Percentiles rank a stretch among this genome's conserved stretches.
phyloP scores from a whole-genome alignment of 2,113 vertebrate species.

The Danionella cerebrum region DNA sequence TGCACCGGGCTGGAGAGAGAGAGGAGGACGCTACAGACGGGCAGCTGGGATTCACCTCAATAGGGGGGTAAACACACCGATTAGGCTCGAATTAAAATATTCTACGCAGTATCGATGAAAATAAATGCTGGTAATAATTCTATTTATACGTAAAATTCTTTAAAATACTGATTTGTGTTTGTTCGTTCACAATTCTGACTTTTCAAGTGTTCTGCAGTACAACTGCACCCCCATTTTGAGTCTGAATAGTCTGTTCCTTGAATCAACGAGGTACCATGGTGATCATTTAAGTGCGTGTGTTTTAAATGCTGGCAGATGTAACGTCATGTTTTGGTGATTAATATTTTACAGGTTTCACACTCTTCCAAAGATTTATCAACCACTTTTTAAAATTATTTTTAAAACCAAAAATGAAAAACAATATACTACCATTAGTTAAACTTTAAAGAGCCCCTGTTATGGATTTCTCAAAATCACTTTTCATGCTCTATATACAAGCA shows the following conservation, averaged over 20 bases:
- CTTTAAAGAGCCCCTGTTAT: too few relatives aligned
- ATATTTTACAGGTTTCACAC: neutral
- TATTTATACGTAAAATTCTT: too few relatives aligned
- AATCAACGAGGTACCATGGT: slow-evolving; percentile 37
- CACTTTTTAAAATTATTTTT: too few relatives aligned
- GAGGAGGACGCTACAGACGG: slow-evolving; percentile 54
- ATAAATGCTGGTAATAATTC: too few relatives aligned
- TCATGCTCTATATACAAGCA: too few relatives aligned
- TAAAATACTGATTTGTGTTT: neutral
- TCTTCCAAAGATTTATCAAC: too few relatives aligned
- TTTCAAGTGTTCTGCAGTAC: neutral
- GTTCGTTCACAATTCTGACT: neutral
- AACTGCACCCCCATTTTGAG: slow-evolving; percentile 26
- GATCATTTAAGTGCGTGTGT: slow-evolving; percentile 44
- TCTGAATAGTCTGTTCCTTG: slow-evolving; percentile 29
- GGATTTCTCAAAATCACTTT: too few relatives aligned
- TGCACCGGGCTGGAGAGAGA: slow-evolving; percentile 46
- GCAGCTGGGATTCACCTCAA: slow-evolving; percentile 24
- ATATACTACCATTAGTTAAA: too few relatives aligned
- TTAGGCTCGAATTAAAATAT: too few relatives aligned
- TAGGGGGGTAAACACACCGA: slow-evolving; percentile 13
- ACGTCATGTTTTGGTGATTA: neutral
- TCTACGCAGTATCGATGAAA: too few relatives aligned
- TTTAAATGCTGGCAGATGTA: neutral
- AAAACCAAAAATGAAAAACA: too few relatives aligned